Conservation (phyloP, 2,113 vertebrate genomes). For the Calypte anna region DNA sequence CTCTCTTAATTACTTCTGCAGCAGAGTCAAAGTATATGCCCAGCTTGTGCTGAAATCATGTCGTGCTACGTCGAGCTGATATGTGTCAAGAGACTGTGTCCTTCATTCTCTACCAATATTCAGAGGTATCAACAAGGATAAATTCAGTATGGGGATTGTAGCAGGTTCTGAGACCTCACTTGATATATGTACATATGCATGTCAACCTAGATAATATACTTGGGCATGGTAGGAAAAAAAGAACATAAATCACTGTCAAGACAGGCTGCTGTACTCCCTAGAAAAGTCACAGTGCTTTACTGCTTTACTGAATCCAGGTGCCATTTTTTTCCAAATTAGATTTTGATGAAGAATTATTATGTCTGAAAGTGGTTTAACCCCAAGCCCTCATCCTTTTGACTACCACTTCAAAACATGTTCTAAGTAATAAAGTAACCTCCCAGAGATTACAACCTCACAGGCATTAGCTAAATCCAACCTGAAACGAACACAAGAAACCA, state of each 20-base stretch:
- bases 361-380: conserved; percentile 53
- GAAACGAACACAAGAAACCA: conserved; percentile 17
- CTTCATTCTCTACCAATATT: not conserved
- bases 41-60: not conserved
- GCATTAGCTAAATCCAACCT: conserved; percentile 29
- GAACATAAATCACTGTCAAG: conserved; percentile 80
- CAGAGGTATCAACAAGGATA: conserved; percentile 43
- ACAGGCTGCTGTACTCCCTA: conserved; percentile 46
- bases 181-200: conserved; percentile 75
- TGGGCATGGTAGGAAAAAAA: conserved; percentile 43
- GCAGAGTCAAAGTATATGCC: not conserved
- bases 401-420: conserved; percentile 60
- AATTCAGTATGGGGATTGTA: conserved; percentile 29
- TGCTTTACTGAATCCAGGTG: conserved; percentile 41
- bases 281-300: conserved; percentile 37
- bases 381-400: conserved; percentile 35
- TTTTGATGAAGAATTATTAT: conserved; percentile 77
- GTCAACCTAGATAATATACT: conserved; percentile 76
- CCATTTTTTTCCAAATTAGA: conserved; percentile 55
- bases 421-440: conserved; percentile 47
- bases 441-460: not conserved
- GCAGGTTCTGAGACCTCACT: conserved; percentile 52
- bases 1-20: conserved; percentile 51
- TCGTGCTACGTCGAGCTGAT: not conserved
- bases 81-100: not conserved